phyloP scores from a whole-genome alignment of 2,113 vertebrate genomes.

The Oncorhynchus tshawytscha region DNA sequence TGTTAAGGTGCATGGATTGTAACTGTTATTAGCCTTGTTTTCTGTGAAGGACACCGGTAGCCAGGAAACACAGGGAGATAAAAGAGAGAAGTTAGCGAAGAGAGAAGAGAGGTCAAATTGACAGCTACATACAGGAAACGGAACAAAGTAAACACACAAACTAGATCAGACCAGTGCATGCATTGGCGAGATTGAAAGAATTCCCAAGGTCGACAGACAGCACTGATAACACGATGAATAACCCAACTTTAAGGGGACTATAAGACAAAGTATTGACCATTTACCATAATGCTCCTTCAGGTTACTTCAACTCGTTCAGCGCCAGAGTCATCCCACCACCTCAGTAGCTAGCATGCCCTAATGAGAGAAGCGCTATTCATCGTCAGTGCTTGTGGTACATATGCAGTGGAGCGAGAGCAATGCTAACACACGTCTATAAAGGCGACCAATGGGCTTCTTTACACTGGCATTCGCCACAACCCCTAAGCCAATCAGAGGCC shows the following conservation, averaged over 20 bases:
- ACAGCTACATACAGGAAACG: slow-evolving; percentile 32
- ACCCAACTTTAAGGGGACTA: not conserved
- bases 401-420: not conserved
- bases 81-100: too few species aligned
- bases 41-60: slow-evolving; percentile 29
- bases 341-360: slow-evolving; percentile 30
- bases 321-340: slow-evolving; percentile 11
- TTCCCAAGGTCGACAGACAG: slow-evolving; percentile 23
- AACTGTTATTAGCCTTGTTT: slow-evolving; percentile 1
- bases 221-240: not conserved
- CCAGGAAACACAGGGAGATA: slow-evolving; percentile 1
- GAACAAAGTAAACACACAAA: slow-evolving; percentile 23
- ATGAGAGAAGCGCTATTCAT: slow-evolving; percentile 9
- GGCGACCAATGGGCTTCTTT: slow-evolving; percentile 20
- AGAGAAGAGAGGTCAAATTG: slow-evolving; percentile 6
- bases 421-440: not conserved
- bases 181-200: slow-evolving; percentile 20
- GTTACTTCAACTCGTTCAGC: slow-evolving; percentile 5
- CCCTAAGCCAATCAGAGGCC: slow-evolving; percentile 16
- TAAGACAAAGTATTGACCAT: not conserved
- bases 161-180: slow-evolving; percentile 35
- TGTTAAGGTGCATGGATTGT: slow-evolving; percentile 28
- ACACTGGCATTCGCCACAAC: slow-evolving; percentile 3
- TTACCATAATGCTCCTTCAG: slow-evolving; percentile 1
- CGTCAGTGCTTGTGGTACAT: too few species aligned